A percentile compares a stretch with the other conserved stretches of the same genome.
Evolutionary conservation across 2,797 vertebrate species (phyloP).

Genomic region (Rhinichthys osculus): DNA sequence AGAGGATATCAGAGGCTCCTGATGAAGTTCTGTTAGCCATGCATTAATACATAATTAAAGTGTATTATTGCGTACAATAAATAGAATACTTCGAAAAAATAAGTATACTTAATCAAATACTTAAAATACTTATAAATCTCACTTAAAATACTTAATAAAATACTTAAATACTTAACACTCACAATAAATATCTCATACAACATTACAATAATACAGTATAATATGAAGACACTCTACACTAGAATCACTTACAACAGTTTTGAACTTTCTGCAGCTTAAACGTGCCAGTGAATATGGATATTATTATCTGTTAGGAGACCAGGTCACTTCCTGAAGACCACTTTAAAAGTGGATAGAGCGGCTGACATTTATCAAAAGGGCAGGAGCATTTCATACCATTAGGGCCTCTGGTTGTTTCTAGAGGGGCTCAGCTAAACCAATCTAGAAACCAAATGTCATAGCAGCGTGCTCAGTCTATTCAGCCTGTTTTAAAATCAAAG

Average conservation of each 20-base stretch:
- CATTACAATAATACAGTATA: background rate
- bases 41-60: background rate
- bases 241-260: background rate
- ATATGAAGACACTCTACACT: background rate
- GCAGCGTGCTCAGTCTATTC: constrained; percentile 32
- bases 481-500: constrained; percentile 39
- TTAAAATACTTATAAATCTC: too few relatives aligned
- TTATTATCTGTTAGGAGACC: constrained; percentile 51
- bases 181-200: background rate
- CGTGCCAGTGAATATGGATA: constrained; percentile 49
- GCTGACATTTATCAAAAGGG: constrained; percentile 59
- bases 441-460: constrained; percentile 45
- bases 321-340: constrained; percentile 44
- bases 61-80: background rate
- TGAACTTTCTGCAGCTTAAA: constrained; percentile 31
- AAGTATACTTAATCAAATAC: too few relatives aligned
- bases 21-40: background rate
- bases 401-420: constrained; percentile 42
- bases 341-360: constrained; percentile 45
- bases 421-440: constrained; percentile 41
- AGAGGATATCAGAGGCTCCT: background rate
- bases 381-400: constrained; percentile 51
- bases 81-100: background rate
- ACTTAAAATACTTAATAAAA: too few relatives aligned
- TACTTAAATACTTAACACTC: too few relatives aligned